Conservation (phyloP, 2,113 vertebrate genomes). For the Abramis brama region DNA sequence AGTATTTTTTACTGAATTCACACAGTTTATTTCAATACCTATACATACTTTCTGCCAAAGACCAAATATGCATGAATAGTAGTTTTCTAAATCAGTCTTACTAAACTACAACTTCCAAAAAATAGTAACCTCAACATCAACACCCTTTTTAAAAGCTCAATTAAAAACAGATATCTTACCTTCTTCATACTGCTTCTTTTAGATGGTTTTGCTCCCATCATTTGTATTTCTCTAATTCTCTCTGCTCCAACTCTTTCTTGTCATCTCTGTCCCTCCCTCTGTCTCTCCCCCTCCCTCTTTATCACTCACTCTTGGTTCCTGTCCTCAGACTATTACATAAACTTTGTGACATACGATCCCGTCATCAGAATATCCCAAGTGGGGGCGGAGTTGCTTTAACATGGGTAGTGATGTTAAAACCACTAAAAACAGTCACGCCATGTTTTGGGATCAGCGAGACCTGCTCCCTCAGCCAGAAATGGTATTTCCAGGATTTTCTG, state of each 20-base stretch:
- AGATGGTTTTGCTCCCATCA: slow-evolving; percentile 79
- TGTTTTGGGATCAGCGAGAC: slow-evolving; percentile 7
- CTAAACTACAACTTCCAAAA: background rate
- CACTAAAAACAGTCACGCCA: background rate
- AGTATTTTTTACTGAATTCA: background rate
- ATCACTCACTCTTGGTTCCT: slow-evolving; percentile 50
- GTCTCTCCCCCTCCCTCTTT: slow-evolving; percentile 4
- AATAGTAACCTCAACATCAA: background rate
- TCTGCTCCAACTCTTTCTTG: slow-evolving; percentile 5
- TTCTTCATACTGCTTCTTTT: slow-evolving; percentile 71
- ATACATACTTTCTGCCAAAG: background rate
- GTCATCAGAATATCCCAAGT: background rate
- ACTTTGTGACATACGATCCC: slow-evolving; percentile 31
- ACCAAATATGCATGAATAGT: background rate
- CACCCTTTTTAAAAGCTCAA: background rate
- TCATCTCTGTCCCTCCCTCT: slow-evolving; percentile 2
- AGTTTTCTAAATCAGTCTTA: background rate
- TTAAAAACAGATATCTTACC: slow-evolving; percentile 68
- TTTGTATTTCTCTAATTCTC: slow-evolving; percentile 39
- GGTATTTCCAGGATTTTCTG: background rate
- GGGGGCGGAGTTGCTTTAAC: slow-evolving; percentile 14
- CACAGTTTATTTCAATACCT: background rate
- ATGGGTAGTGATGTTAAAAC: slow-evolving; percentile 9
- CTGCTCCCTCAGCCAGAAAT: slow-evolving; percentile 28
- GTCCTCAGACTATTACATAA: slow-evolving; percentile 52